Base-by-base conservation (phyloP, 2,113 vertebrate species). In the Rhynchomys soricoides region DNA sequence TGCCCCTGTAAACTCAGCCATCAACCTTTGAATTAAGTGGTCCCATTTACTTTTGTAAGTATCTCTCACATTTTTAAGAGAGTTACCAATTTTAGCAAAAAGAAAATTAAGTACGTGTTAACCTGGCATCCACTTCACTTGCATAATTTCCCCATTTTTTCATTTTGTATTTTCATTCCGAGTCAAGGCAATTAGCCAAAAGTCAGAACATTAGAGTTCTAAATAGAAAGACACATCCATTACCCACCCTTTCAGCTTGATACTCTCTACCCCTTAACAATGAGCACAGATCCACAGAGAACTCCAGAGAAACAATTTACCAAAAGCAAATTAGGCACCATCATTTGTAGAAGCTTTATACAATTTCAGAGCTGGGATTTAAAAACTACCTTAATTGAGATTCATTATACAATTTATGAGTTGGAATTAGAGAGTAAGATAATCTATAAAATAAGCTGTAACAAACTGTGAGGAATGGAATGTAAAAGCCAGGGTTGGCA, bases 31-130 rank as follows among this genome's bases (percentile, higher is more conserved):
- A 93, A 83, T 59, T 89, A 55, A 91, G 40, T 59, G 70, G 16
- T 66, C 3, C 21, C 31, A 43, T 73, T 90, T 90, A 82, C 22
- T 90, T 57, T 85, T 52, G 64, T 68, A 71, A 90, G 43, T 66
- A 4, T 68, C 37, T 96, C 83, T 85, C 17, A 34, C 75, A 73
- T 21, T 94, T 93, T 89, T 50, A 89, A 93, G 78, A 91, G 6
- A 77, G 62, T 75, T 59, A 86, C 43, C 6, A 43, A 17, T 73
- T 48, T 83, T 74, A 71, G 11, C 5, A 12, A 50, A 45, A 89
- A 88, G 40, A 91, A 96, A 93, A 74, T 4, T 66, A 92, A 89
- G 7, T 89, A 74, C 79, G n/a, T 50, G 79, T 90, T 90, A 93
- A 90, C 5, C 73, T 59, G 66, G 55, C 45, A 90, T 73, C 19